phyloP scores from a whole-genome alignment of 2,113 vertebrate species.

The Esox niger region DNA sequence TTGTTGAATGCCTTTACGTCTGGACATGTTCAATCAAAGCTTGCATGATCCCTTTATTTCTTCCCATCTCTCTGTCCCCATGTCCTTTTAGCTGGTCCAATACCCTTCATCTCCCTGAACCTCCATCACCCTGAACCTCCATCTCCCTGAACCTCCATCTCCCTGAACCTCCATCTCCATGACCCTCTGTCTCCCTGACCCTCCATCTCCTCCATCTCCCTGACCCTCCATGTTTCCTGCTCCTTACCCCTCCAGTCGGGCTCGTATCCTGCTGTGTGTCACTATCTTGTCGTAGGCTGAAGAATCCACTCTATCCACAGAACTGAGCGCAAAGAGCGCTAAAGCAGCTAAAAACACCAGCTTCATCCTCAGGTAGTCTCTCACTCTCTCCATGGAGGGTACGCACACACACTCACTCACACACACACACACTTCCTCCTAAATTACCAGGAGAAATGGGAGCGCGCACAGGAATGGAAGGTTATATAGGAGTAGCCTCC shows the following conservation, averaged over 20 bases:
- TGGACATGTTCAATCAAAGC: no score
- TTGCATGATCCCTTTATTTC: no score
- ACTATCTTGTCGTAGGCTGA: constrained; percentile 95
- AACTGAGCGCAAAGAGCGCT: constrained; percentile 69
- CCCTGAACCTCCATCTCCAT: not conserved
- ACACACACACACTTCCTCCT: not conserved
- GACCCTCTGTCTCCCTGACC: no score
- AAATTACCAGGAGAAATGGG: constrained; percentile 69
- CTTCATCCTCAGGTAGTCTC: constrained; percentile 74
- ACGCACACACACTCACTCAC: constrained; percentile 42
- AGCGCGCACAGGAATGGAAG: constrained; percentile 58
- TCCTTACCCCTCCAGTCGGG: constrained; percentile 91
- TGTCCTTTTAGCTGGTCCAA: no score
- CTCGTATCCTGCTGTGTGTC: constrained; percentile 92
- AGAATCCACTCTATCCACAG: constrained; percentile 74
- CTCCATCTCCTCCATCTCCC: no score
- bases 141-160: not conserved
- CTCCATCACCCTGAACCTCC: not conserved
- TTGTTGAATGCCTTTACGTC: no score
- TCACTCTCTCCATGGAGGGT: constrained; percentile 40
- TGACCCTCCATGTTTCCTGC: not conserved
- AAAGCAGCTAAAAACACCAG: constrained; percentile 65
- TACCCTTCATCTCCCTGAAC: not conserved
- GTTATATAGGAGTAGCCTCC: constrained; percentile 83
- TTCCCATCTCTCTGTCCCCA: no score